Percentiles rank a stretch among this genome's conserved stretches.
These are phyloP conservation scores for Metridium senile DNA, from an alignment of 92 coral and sea anemone species.

Conservation along the genomic window DNA sequence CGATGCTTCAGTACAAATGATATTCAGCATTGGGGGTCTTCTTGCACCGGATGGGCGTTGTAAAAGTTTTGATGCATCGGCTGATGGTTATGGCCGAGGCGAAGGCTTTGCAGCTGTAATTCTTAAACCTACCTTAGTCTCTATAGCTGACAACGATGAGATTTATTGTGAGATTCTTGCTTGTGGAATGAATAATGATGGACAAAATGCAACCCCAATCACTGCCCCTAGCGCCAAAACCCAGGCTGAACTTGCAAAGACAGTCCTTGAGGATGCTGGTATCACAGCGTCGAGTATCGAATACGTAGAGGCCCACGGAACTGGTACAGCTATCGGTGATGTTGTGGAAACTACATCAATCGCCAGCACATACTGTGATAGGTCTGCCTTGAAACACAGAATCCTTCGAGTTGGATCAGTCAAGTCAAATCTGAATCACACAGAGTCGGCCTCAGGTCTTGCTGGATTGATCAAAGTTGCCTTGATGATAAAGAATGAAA, in stretches of 20 bases:
- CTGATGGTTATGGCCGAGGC: constrained; percentile 92
- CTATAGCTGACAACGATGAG: constrained; percentile 63
- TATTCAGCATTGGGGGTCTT: constrained; percentile 64
- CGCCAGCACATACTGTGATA: constrained; percentile 63
- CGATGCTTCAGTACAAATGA: constrained; percentile 34
- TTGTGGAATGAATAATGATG: constrained; percentile 90
- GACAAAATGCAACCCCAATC: constrained; percentile 81
- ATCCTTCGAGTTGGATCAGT: constrained; percentile 79
- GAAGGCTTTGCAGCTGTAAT: constrained; percentile 89
- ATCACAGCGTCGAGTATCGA: constrained; percentile 51
- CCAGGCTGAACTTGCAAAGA: constrained; percentile 64
- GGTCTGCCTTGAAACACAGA: constrained; percentile 17
- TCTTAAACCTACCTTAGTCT: constrained; percentile 52
- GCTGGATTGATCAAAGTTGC: constrained; percentile 79
- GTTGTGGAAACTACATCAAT: constrained; percentile 74
- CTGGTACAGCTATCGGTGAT: constrained; percentile 90
- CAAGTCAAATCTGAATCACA: constrained; percentile 85
- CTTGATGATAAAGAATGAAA: constrained; percentile 65
- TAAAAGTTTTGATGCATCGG: constrained; percentile 81
- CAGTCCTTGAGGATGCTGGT: constrained; percentile 69
- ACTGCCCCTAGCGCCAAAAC: constrained; percentile 81
- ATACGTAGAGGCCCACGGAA: constrained; percentile 85
- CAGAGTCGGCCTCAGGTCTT: constrained; percentile 82
- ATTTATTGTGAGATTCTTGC: constrained; percentile 72
- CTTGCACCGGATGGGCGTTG: constrained; percentile 93